phyloP scores from a whole-genome alignment of 2,797 vertebrate species.

The Diceros bicornis region DNA sequence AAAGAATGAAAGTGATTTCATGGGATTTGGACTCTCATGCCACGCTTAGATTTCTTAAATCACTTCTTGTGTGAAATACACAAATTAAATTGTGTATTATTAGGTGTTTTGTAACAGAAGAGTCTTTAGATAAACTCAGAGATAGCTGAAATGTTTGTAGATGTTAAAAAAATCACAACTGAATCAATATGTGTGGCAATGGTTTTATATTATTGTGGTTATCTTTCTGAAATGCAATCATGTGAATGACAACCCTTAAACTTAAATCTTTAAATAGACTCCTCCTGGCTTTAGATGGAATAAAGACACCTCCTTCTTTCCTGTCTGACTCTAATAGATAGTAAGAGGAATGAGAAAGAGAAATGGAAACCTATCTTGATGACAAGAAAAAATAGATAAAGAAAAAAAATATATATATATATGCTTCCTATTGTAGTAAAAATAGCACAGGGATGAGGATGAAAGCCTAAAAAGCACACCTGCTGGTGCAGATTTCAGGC shows the following conservation, averaged over 20 bases:
- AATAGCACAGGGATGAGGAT: not conserved
- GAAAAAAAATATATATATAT: too few relatives aligned
- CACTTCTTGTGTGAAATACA: not conserved
- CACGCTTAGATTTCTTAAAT: constrained; percentile 6
- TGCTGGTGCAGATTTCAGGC: not conserved
- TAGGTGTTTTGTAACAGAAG: not conserved
- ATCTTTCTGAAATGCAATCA: not conserved
- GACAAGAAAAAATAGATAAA: not conserved
- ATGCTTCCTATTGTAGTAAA: not conserved
- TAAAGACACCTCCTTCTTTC: not conserved
- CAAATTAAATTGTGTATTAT: not conserved
- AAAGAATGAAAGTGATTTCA: not conserved
- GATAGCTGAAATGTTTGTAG: not conserved
- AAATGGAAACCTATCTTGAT: not conserved
- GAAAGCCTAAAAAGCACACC: not conserved
- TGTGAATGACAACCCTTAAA: not conserved
- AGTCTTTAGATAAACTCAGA: not conserved
- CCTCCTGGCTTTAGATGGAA: not conserved
- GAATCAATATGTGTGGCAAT: not conserved
- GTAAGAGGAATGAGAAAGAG: not conserved
- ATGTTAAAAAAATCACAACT: not conserved
- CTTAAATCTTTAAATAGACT: not conserved
- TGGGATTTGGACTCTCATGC: not conserved
- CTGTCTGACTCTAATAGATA: not conserved
- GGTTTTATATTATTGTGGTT: not conserved